A percentile compares a stretch with the other conserved stretches of the same genome.
Evolutionary conservation across 2,888 invertebrate species (phyloP).

Genomic region (Cabera pusaria): DNA sequence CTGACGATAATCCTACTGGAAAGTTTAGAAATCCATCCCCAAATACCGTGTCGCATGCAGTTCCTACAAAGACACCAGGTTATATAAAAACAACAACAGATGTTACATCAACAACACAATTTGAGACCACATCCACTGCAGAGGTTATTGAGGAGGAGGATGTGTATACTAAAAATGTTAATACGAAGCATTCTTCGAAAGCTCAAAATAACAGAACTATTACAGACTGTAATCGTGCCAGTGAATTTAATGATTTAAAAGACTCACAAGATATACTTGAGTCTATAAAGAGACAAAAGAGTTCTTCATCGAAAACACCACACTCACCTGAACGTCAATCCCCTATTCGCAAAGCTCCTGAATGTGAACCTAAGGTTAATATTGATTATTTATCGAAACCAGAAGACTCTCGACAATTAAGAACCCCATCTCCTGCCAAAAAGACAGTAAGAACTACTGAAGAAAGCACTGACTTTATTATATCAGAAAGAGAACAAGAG

Average conservation of each 20-base stretch:
- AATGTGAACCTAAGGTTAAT: conserved; percentile 20
- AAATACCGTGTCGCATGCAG: conserved; percentile 1
- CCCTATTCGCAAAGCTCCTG: too few relatives aligned
- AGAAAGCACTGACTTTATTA: conserved; percentile 48
- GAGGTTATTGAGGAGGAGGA: conserved; percentile 13
- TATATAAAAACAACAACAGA: conserved; percentile 18
- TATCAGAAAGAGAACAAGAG: conserved; percentile 66
- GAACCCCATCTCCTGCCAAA: conserved; percentile 49
- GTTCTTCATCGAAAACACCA: conserved; percentile 24
- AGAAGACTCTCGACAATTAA: conserved; percentile 36
- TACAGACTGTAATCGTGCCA: too few relatives aligned
- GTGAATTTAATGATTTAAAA: too few relatives aligned
- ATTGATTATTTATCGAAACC: conserved; percentile 26
- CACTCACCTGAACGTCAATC: conserved; percentile 10
- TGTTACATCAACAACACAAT: conserved; percentile 13
- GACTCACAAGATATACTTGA: too few relatives aligned
- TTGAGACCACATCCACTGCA: conserved; percentile 13
- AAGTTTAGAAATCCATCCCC: conserved; percentile 6
- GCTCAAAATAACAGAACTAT: too few relatives aligned
- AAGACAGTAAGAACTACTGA: conserved; percentile 38
- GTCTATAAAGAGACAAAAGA: conserved; percentile 27
- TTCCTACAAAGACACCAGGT: conserved; percentile 7
- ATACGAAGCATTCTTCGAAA: conserved; percentile 11
- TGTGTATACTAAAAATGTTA: conserved; percentile 4
- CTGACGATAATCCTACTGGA: conserved; percentile 1